Conservation (phyloP, 2,888 invertebrate species). For the Steinernema hermaphroditum region DNA sequence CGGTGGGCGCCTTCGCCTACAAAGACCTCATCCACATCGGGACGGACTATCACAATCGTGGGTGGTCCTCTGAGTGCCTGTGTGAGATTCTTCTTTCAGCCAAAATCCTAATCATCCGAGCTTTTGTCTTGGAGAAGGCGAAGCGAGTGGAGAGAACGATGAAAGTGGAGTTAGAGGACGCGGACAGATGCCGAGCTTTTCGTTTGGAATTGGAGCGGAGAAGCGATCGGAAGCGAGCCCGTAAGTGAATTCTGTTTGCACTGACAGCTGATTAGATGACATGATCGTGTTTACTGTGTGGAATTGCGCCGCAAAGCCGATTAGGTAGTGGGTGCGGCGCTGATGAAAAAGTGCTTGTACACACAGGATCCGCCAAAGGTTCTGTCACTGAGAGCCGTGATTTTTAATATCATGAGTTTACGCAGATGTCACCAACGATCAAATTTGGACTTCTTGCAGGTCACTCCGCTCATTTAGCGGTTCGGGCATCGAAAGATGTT, state of each 20-base stretch:
- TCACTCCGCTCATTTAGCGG: too few species aligned
- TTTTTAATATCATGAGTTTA: too few species aligned
- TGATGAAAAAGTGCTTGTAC: too few species aligned
- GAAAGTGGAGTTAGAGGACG: slow-evolving; percentile 1
- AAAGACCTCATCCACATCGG: slow-evolving; percentile 8
- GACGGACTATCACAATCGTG: not conserved
- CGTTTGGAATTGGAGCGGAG: not conserved
- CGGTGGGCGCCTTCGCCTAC: not conserved
- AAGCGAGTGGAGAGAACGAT: not conserved
- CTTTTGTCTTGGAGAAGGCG: not conserved
- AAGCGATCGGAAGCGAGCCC: slow-evolving; percentile 3
- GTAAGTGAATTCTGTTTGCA: not conserved
- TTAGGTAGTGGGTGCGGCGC: too few species aligned
- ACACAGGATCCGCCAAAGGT: too few species aligned
- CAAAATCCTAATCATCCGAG: not conserved
- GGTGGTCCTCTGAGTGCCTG: not conserved
- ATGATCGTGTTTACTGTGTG: not conserved
- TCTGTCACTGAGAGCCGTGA: too few species aligned
- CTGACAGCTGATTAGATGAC: not conserved
- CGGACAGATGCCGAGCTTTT: not conserved
- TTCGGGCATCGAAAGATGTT: too few species aligned
- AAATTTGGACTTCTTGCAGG: too few species aligned
- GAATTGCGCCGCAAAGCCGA: too few species aligned
- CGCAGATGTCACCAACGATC: too few species aligned
- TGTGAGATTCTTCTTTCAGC: not conserved